Evolutionary conservation across 2,888 invertebrate genomes (phyloP), one percentile per base, ranked within the genome.

Genomic region (Hirudinaria manillensis): DNA sequence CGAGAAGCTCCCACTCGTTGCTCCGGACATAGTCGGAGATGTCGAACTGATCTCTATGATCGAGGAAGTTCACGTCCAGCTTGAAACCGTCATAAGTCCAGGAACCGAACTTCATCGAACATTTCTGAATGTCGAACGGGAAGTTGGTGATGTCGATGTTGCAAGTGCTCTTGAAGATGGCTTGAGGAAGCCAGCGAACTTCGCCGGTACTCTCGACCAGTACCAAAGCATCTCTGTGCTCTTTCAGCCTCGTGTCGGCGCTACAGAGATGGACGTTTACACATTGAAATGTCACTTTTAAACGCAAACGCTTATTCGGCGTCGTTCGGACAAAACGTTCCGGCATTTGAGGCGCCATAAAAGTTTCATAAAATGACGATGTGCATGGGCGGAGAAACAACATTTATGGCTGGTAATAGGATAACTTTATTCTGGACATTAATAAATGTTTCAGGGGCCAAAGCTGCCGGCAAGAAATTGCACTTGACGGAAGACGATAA

Each of bases 51-150:
- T 73, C 75, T 6, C 75, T 24, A 4, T 75, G 77, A 24, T 75
- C 66, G 55, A 77, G 77, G 67, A 78, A 79, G 65, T 78, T 75
- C 16, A 79, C 72, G 55, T 79, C 79, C n/a, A 79, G 72, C 77
- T 83, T 81, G 71, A 79, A 77, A 13, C 83, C 83, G 72, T 82
- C 82, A 80, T 85, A 83, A 0, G 84, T 82, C 85, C 85, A 85
- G 2, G 84, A 83, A 61, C 84, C 84, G 76, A 85, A 85, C 80
- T 85, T 85, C 70, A 85, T 79, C 13, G 78, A 75, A 78, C 85
- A 85, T 13, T 76, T 80, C 79, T 85, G 85, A 55, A 81, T 79
- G 78, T 85, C 85, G 77, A 85, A 85, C 6, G 85, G 85, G 78
- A 85, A 85, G 74, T 83, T 80, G 27, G 80, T 81, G 56, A 85